Percentiles rank a stretch among this genome's conserved stretches.
These are phyloP conservation scores for Tipula unca DNA, from an alignment of 2,888 invertebrate genomes.

Conservation along the genomic window DNA sequence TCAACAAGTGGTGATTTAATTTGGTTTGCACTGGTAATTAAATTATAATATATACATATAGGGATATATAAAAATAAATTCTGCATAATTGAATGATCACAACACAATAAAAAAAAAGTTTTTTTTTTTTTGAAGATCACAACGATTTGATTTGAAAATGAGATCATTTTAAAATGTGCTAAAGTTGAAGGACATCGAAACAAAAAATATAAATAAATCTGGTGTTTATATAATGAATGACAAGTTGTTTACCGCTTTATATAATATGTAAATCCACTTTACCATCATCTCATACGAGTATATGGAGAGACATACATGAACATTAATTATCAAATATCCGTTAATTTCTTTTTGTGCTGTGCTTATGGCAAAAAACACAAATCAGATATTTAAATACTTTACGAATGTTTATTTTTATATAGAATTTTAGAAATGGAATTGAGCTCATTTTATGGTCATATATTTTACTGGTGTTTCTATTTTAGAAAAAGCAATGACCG, in stretches of 20 bases:
- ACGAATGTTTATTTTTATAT: neutral
- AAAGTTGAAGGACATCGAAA: neutral
- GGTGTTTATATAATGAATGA: neutral
- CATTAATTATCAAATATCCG: neutral
- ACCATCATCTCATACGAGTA: neutral
- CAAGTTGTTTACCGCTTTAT: neutral
- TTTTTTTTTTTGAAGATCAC: neutral
- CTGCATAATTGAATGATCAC: neutral
- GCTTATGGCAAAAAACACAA: neutral
- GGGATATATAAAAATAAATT: neutral
- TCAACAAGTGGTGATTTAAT: neutral
- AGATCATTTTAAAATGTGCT: neutral
- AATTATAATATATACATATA: neutral
- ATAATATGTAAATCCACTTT: neutral
- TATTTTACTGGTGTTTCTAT: neutral
- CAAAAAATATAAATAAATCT: neutral
- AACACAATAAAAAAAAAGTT: neutral
- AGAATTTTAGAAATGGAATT: neutral
- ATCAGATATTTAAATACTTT: neutral
- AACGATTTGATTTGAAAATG: neutral
- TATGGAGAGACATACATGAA: neutral
- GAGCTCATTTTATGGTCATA: neutral
- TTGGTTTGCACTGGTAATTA: slow-evolving; percentile 14
- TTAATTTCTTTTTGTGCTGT: neutral
- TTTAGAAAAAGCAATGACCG: neutral